A percentile compares a stretch with the other conserved stretches of the same genome.
These are phyloP conservation scores for Ceriagrion tenellum DNA, from an alignment of 2,888 invertebrate genomes.

Conservation along the genomic window DNA sequence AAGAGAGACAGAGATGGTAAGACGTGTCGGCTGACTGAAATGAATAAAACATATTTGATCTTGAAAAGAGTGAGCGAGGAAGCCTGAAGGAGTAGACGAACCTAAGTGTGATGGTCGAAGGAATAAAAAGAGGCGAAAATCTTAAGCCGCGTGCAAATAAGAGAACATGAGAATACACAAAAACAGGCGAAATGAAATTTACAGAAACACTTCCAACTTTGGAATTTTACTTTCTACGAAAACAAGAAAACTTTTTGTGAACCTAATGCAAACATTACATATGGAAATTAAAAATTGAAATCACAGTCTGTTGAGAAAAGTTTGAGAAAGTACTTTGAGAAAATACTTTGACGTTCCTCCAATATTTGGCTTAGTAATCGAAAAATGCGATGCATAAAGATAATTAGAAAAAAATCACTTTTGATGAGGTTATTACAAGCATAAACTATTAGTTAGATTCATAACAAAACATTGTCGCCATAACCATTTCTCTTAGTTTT, in stretches of 20 bases:
- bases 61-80: not conserved
- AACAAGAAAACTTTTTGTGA: not conserved
- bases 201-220: not conserved
- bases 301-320: no score
- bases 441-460: no score
- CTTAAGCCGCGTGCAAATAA: not conserved
- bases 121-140: not conserved
- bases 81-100: not conserved
- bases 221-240: not conserved
- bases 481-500: no score
- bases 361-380: no score
- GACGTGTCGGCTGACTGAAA: not conserved
- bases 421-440: no score
- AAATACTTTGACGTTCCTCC: no score
- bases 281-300: no score
- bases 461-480: no score
- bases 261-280: not conserved
- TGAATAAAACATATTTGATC: conserved; percentile 60
- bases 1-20: not conserved
- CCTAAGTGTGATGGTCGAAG: not conserved
- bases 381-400: no score
- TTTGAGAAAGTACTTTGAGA: no score
- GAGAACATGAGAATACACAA: not conserved
- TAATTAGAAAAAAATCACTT: no score
- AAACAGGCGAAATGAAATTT: not conserved